These are phyloP conservation scores for Pangasius sanitwongsei DNA, from an alignment of 2,797 vertebrate species.

Conservation along the genomic window DNA sequence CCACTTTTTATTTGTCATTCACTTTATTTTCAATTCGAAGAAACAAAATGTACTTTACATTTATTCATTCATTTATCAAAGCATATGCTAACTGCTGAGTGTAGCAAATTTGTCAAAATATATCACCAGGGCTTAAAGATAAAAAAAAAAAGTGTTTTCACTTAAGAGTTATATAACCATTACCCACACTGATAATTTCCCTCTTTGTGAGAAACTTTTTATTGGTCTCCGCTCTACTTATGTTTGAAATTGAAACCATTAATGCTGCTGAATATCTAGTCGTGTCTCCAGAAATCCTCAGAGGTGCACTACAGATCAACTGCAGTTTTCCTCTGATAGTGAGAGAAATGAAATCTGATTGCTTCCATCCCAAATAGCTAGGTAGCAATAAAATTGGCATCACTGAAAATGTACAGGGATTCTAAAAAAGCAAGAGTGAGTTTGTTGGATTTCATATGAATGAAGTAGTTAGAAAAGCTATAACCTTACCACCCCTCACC, in stretches of 20 bases:
- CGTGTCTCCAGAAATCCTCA: conserved; percentile 1
- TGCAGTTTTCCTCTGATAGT: background rate
- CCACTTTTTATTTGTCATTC: conserved; percentile 28
- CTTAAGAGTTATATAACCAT: conserved; percentile 40
- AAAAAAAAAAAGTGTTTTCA: conserved; percentile 36
- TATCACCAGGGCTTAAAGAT: conserved; percentile 29
- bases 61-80: conserved; percentile 36
- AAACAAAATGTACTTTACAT: conserved; percentile 30
- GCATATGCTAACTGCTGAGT: conserved; percentile 37
- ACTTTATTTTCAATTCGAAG: conserved; percentile 3
- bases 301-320: conserved; percentile 8
- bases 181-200: conserved; percentile 37
- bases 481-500: background rate
- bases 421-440: background rate
- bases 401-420: background rate
- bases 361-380: background rate
- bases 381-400: conserved; percentile 4
- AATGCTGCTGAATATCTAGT: conserved; percentile 13
- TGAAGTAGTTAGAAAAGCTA: background rate
- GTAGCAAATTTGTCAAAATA: conserved; percentile 35
- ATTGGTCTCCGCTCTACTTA: conserved; percentile 35
- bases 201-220: conserved; percentile 16
- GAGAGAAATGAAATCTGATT: conserved; percentile 8
- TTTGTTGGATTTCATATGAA: background rate
- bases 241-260: conserved; percentile 9